Evolutionary conservation across 2,888 invertebrate species (phyloP).

Genomic region (Sericinus montela): DNA sequence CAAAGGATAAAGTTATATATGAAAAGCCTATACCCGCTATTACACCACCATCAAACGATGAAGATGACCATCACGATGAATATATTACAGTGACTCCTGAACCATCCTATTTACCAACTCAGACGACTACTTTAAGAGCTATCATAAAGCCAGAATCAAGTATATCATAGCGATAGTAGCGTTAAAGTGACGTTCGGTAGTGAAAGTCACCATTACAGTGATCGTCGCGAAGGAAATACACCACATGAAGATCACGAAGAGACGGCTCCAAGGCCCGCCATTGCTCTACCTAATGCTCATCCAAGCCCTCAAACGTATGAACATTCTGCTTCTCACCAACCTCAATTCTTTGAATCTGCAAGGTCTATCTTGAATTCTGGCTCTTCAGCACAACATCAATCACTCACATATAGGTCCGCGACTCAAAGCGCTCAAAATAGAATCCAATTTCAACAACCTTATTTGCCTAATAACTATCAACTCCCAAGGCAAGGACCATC

Average conservation of each 20-base stretch:
- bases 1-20: slow-evolving; percentile 86
- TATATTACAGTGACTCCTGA: slow-evolving; percentile 78
- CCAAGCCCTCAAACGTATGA: slow-evolving; percentile 46
- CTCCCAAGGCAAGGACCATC: too few species aligned
- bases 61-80: slow-evolving; percentile 79
- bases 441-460: too few species aligned
- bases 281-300: slow-evolving; percentile 71
- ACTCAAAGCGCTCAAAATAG: too few species aligned
- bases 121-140: slow-evolving; percentile 89
- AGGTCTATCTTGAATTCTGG: too few species aligned
- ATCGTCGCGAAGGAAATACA: slow-evolving; percentile 24
- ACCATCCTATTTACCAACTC: slow-evolving; percentile 73
- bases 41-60: slow-evolving; percentile 83
- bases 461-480: too few species aligned
- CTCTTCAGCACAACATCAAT: too few species aligned
- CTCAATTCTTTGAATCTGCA: slow-evolving; percentile 36
- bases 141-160: slow-evolving; percentile 93
- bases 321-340: slow-evolving; percentile 48
- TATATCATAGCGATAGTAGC: slow-evolving; percentile 88
- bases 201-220: slow-evolving; percentile 75
- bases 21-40: slow-evolving; percentile 90
- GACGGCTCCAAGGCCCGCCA: slow-evolving; percentile 82
- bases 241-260: slow-evolving; percentile 76
- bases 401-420: too few species aligned
- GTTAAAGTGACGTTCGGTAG: slow-evolving; percentile 90